Evolutionary conservation across 1,140 invertebrate species (phyloP), one percentile per base, ranked within the genome.

Genomic region (Scaptomyza graminum): DNA sequence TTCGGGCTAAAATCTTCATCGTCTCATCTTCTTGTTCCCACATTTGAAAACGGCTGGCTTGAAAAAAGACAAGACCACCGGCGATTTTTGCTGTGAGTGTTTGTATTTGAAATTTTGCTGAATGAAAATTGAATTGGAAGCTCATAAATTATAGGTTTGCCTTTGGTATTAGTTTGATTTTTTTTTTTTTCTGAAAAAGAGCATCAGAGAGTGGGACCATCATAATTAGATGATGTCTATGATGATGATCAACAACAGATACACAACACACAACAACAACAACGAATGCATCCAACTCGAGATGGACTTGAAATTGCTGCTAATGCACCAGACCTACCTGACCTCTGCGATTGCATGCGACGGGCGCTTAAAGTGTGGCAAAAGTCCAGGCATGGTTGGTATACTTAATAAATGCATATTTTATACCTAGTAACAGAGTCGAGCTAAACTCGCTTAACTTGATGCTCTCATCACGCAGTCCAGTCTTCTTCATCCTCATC

Each of bases 121-220:
- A 85, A 85, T 85, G 82, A 85, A 85, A 84, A 85, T 87, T 87
- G 83, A 85, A 85, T 85, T 85, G 82, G 56, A 82, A 70, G 82
- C 78, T 87, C 56, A 85, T 87, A 85, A 85, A 85, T 85, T 85
- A 85, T 85, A 74, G 82, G 82, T 87, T 82, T 82, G 78, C 69
- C 46, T 56, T 52, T 66, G 57, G 69, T 81, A 77, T 81, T 75
- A 84, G 77, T 62, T 65, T 61, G 71, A 37, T 75, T 83, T 84
- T 84, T 82, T 75, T 83, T 84, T 84, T 82, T 76, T 85, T 74
- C 75, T 71, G 82, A 84, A 79, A 79, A 79, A 56, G 54, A 73
- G 59, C 55, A 52, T 47, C 64, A n/a, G n/a, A n/a, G n/a, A n/a
- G n/a, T n/a, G 25, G 43, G 37, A 65, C 77, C 68, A 83, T 76